These are phyloP conservation scores for Brenthis hecate DNA, from an alignment of 2,888 invertebrate species.

Conservation along the genomic window DNA sequence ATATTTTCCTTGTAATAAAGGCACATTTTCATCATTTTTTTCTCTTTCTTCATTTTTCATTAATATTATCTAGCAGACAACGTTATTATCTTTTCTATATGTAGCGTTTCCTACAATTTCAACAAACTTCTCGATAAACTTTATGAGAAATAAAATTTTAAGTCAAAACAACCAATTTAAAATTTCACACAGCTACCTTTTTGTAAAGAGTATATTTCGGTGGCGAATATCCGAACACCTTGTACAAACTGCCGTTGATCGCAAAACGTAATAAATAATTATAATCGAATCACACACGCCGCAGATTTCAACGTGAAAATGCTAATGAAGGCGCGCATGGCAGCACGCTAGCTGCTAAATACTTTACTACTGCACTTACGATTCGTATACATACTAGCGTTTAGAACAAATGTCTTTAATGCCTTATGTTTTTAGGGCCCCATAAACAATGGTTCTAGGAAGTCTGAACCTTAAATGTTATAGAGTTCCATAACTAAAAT, in stretches of 20 bases:
- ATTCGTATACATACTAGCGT: not conserved
- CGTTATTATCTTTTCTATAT: too few relatives aligned
- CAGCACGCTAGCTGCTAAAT: slow-evolving; percentile 6
- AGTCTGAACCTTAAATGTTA: too few relatives aligned
- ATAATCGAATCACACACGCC: slow-evolving; percentile 12
- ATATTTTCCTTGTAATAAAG: too few relatives aligned
- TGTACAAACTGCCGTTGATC: not conserved
- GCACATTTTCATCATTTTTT: too few relatives aligned
- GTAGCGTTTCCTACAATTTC: too few relatives aligned
- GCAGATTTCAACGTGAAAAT: slow-evolving; percentile 11
- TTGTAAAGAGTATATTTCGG: too few relatives aligned
- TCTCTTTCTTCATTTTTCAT: too few relatives aligned
- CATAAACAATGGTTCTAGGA: too few relatives aligned
- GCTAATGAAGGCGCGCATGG: slow-evolving; percentile 25
- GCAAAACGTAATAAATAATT: slow-evolving; percentile 5
- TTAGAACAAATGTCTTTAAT: not conserved
- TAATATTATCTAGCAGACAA: too few relatives aligned
- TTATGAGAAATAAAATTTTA: not conserved
- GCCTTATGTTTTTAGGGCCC: too few relatives aligned
- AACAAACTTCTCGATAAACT: too few relatives aligned
- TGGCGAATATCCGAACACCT: not conserved
- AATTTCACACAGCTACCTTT: not conserved
- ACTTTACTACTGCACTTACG: not conserved
- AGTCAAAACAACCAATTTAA: not conserved
- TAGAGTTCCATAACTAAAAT: too few relatives aligned